Conservation (phyloP, 2,888 invertebrate genomes). For the Hipparchia sbordonii region DNA sequence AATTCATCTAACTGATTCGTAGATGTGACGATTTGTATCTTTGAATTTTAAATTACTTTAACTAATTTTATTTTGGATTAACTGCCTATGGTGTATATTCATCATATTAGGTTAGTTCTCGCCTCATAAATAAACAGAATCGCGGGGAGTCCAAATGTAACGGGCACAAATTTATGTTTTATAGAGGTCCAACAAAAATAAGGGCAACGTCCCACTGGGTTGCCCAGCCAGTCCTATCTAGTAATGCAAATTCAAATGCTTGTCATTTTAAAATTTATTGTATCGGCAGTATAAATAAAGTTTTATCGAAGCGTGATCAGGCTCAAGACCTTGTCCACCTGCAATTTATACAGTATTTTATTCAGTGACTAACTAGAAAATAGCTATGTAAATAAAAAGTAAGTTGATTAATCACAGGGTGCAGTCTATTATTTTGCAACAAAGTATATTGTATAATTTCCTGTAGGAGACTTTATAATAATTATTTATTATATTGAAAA, state of each 20-base stretch:
- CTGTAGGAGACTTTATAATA: too few species aligned
- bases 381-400: background rate
- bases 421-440: background rate
- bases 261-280: slow-evolving; percentile 27
- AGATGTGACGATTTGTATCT: background rate
- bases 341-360: slow-evolving; percentile 11
- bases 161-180: slow-evolving; percentile 57
- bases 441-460: too few species aligned
- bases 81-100: slow-evolving; percentile 57
- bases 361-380: slow-evolving; percentile 18
- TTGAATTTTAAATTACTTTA: slow-evolving; percentile 32
- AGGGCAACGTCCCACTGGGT: slow-evolving; percentile 65
- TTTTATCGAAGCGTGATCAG: slow-evolving; percentile 20
- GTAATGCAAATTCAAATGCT: slow-evolving; percentile 55
- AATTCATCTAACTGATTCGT: too few species aligned
- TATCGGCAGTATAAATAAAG: slow-evolving; percentile 21
- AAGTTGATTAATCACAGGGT: slow-evolving; percentile 1
- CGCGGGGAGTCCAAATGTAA: slow-evolving; percentile 64
- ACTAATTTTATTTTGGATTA: slow-evolving; percentile 52
- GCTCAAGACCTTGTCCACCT: slow-evolving; percentile 3
- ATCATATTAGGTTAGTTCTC: slow-evolving; percentile 57
- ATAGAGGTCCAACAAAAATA: slow-evolving; percentile 67
- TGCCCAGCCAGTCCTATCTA: slow-evolving; percentile 47
- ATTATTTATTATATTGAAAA: too few species aligned
- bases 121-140: slow-evolving; percentile 66